Evolutionary conservation across 2,113 vertebrate species (phyloP).

Genomic region (Parotia lawesii): DNA sequence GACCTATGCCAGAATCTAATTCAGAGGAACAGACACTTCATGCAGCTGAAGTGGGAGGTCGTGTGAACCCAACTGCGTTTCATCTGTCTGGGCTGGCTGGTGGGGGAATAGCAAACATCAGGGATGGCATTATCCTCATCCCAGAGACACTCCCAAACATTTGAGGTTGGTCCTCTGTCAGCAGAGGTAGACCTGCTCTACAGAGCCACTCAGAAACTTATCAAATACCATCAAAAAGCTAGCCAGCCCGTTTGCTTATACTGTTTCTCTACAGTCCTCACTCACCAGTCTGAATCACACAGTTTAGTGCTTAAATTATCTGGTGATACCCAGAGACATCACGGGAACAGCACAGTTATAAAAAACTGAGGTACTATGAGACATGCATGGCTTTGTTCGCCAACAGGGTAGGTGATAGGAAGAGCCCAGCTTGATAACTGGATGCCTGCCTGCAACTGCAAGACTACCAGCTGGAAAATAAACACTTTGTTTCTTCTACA

Average conservation of each 20-base stretch:
- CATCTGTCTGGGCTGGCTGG: not conserved
- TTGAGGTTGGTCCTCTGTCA: not conserved
- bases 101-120: not conserved
- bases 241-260: not conserved
- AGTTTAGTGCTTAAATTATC: not conserved
- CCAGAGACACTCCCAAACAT: not conserved
- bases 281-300: not conserved
- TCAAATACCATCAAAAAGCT: not conserved
- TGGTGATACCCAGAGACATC: not conserved
- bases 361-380: not conserved
- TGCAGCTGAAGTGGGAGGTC: not conserved
- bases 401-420: not conserved
- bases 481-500: not conserved
- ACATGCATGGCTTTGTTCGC: not conserved
- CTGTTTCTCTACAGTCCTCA: not conserved
- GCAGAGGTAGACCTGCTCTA: not conserved
- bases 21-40: not conserved
- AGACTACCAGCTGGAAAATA: not conserved
- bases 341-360: not conserved
- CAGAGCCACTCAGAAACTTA: not conserved
- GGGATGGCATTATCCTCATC: not conserved
- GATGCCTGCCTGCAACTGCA: not conserved
- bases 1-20: not conserved
- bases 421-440: not conserved
- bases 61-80: not conserved